A percentile compares a stretch with the other conserved stretches of the same genome.
Conservation (phyloP, 2,888 invertebrate species). For the Temnothorax unifasciatus region DNA sequence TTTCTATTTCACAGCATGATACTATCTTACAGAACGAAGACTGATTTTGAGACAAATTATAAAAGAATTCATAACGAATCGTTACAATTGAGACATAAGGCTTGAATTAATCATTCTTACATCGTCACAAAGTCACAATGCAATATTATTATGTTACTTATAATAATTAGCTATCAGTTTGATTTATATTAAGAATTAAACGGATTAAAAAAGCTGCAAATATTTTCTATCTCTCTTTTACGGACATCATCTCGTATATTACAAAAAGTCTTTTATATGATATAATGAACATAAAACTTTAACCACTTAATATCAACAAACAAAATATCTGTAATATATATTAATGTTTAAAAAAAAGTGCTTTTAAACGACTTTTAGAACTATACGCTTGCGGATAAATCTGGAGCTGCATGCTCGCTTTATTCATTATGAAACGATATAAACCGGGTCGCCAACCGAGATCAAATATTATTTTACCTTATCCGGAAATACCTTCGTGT, state of each 20-base stretch:
- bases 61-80: not conserved
- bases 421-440: conserved; percentile 20
- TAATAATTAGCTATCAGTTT: not conserved
- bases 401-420: not conserved
- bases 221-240: not conserved
- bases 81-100: not conserved
- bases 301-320: not conserved
- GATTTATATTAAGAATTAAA: not conserved
- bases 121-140: not conserved
- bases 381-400: not conserved
- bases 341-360: not conserved
- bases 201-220: not conserved
- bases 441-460: conserved; percentile 58
- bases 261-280: not conserved
- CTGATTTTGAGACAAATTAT: not conserved
- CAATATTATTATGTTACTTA: conserved; percentile 11
- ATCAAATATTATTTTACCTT: conserved; percentile 59
- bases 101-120: conserved; percentile 14
- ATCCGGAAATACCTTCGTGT: conserved; percentile 65
- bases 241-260: not conserved
- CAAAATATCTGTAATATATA: not conserved
- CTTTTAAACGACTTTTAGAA: conserved; percentile 11
- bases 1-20: not conserved
- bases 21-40: not conserved
- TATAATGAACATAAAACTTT: not conserved